These are phyloP conservation scores for Drosophila koepferae DNA, from an alignment of 2,888 invertebrate genomes.

Conservation along the genomic window DNA sequence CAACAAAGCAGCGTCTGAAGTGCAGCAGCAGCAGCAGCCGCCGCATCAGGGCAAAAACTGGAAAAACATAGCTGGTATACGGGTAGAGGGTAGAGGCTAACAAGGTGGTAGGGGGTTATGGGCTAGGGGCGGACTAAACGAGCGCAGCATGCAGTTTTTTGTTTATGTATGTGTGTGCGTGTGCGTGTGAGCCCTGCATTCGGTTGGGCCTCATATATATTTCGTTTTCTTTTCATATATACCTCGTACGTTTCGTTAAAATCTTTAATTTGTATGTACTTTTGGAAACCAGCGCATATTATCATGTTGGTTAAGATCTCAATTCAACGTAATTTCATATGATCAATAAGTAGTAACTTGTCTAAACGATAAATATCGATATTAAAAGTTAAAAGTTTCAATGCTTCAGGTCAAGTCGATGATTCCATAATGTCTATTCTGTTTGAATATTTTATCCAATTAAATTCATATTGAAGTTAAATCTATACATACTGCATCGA, in stretches of 20 bases:
- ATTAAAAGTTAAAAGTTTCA: background rate
- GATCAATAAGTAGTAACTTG: background rate
- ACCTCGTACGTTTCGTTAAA: background rate
- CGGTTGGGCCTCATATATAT: constrained; percentile 38
- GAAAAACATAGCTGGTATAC: constrained; percentile 37
- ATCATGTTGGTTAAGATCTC: background rate
- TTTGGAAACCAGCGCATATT: background rate
- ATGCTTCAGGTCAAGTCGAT: too few relatives aligned
- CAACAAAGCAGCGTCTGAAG: constrained; percentile 77
- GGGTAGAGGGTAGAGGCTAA: background rate
- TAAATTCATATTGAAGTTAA: background rate
- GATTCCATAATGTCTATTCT: too few relatives aligned
- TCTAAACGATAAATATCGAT: background rate
- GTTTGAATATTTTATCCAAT: background rate
- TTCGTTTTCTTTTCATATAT: constrained; percentile 17
- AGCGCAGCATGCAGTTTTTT: constrained; percentile 72
- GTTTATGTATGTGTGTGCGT: background rate
- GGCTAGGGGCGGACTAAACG: constrained; percentile 23
- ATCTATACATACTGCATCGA: background rate
- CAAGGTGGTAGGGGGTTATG: background rate
- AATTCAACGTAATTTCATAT: background rate
- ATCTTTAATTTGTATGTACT: too few relatives aligned
- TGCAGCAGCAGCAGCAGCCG: constrained; percentile 64
- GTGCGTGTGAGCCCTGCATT: constrained; percentile 47
- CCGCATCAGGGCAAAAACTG: constrained; percentile 60